Percentiles rank a stretch among this genome's conserved stretches.
These are phyloP conservation scores for Trichosurus vulpecula DNA, from an alignment of 2,797 vertebrate genomes.

Conservation along the genomic window DNA sequence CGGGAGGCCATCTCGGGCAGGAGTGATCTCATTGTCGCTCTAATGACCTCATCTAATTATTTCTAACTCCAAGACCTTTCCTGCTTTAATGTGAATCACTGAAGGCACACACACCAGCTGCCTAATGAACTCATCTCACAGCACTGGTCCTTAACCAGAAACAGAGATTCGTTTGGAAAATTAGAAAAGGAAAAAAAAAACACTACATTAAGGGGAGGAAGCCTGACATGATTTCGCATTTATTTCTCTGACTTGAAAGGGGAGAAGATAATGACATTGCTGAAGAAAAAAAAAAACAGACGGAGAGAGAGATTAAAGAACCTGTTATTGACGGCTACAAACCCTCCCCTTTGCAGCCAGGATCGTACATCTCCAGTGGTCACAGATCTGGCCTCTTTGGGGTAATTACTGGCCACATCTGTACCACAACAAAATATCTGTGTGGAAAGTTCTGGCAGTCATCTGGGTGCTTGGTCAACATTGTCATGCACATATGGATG, in stretches of 20 bases:
- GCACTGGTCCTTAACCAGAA: conserved; percentile 79
- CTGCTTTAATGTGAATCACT: conserved; percentile 81
- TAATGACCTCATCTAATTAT: conserved; percentile 87
- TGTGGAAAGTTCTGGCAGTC: not conserved
- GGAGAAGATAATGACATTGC: conserved; percentile 74
- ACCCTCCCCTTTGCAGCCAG: conserved; percentile 29
- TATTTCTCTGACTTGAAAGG: conserved; percentile 77
- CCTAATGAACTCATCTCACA: conserved; percentile 83
- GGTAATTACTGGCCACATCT: not conserved
- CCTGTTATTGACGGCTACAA: conserved; percentile 70
- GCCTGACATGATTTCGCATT: conserved; percentile 78
- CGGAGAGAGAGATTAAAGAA: not conserved
- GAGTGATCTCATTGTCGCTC: conserved; percentile 84
- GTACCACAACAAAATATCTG: not conserved
- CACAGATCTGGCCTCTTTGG: not conserved
- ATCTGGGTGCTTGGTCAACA: not conserved
- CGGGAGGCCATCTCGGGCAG: conserved; percentile 80
- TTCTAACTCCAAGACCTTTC: conserved; percentile 81
- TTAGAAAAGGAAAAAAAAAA: conserved; percentile 71
- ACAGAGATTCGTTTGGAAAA: conserved; percentile 83
- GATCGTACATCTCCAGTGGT: not conserved
- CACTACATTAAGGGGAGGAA: conserved; percentile 76
- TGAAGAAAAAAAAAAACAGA: conserved; percentile 13
- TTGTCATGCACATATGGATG: not conserved
- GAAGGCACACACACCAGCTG: conserved; percentile 71